These are phyloP conservation scores for Xyrauchen texanus DNA, from an alignment of 2,113 vertebrate genomes.

Conservation along the genomic window DNA sequence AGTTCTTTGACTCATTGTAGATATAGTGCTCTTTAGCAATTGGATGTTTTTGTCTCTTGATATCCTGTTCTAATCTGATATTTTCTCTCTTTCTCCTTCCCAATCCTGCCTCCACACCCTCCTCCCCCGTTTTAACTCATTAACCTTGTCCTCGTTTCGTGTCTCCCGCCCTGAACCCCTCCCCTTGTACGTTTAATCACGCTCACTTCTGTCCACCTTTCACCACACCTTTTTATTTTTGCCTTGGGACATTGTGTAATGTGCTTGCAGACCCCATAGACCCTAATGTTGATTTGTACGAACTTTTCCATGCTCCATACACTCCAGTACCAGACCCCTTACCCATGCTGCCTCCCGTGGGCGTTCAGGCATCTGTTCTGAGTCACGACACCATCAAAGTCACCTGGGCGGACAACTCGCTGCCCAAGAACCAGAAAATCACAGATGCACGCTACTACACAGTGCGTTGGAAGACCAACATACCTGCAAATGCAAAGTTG, in stretches of 20 bases:
- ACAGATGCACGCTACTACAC: conserved; percentile 95
- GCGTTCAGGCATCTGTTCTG: conserved; percentile 95
- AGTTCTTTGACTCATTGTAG: conserved; percentile 50
- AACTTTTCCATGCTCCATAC: conserved; percentile 97
- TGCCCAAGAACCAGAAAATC: conserved; percentile 98
- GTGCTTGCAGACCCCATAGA: conserved; percentile 81
- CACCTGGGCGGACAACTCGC: conserved; percentile 97
- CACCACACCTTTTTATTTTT: conserved; percentile 60
- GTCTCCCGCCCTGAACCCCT: conserved; percentile 27
- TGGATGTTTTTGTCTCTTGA: conserved; percentile 81
- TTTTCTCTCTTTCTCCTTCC: too few relatives aligned
- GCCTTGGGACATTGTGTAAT: conserved; percentile 54
- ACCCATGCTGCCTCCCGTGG: conserved; percentile 99
- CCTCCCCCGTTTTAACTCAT: conserved; percentile 76
- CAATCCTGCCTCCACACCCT: conserved; percentile 62
- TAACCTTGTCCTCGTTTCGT: conserved; percentile 54
- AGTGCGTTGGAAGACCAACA: conserved; percentile 98
- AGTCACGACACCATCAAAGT: conserved; percentile 94
- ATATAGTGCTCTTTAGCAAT: conserved; percentile 21
- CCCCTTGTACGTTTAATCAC: conserved; percentile 36
- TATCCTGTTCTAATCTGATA: conserved; percentile 69
- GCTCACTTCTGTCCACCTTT: conserved; percentile 11
- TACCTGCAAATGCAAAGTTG: conserved; percentile 96
- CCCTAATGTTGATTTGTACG: conserved; percentile 98
- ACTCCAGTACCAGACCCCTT: conserved; percentile 99